These are phyloP conservation scores for Micronycteris hirsuta DNA, from an alignment of 2,113 vertebrate species.

Conservation along the genomic window DNA sequence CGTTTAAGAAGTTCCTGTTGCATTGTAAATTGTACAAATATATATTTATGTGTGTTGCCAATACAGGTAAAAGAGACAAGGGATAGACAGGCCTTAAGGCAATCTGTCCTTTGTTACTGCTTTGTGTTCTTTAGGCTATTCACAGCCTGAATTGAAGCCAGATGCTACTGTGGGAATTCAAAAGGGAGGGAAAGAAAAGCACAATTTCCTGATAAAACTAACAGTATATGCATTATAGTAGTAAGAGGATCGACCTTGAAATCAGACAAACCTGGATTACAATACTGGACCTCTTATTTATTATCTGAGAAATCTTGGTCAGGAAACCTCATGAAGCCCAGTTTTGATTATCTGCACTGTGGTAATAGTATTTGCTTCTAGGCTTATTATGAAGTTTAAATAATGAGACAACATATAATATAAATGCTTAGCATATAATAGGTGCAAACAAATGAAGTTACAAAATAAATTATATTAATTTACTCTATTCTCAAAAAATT, in stretches of 20 bases:
- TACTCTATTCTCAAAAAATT: background rate
- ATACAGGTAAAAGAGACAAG: background rate
- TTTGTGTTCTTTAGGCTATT: background rate
- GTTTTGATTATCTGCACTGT: background rate
- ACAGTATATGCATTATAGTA: background rate
- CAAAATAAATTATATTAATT: background rate
- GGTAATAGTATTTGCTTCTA: background rate
- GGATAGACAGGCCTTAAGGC: background rate
- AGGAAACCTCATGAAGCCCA: background rate
- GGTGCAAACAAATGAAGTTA: background rate
- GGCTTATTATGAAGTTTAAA: background rate
- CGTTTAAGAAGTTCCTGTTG: background rate
- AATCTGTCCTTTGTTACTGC: background rate
- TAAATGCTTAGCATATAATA: background rate
- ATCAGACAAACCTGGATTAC: background rate
- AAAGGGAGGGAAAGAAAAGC: constrained; percentile 3
- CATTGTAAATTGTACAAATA: background rate
- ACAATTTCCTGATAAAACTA: background rate
- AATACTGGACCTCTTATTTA: background rate
- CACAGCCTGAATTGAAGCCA: background rate
- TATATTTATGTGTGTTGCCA: background rate
- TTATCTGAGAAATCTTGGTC: background rate
- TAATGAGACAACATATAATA: background rate
- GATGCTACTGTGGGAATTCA: background rate
- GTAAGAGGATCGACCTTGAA: background rate